phyloP scores from a whole-genome alignment of 1,140 invertebrate species.

The Aphaenogaster rudis region DNA sequence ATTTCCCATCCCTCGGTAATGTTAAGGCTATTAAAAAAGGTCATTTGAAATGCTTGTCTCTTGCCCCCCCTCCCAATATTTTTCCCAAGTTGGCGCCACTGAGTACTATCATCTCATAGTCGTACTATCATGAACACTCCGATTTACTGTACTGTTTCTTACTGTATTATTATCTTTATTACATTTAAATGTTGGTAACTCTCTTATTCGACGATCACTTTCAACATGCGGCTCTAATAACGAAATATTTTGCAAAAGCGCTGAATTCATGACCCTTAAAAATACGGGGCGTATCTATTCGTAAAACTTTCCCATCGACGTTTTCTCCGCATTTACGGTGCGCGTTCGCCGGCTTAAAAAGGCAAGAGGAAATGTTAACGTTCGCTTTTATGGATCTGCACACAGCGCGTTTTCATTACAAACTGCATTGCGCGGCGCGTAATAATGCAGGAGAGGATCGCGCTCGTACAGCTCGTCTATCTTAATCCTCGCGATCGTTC shows the following conservation, averaged over 20 bases:
- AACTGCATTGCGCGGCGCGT: conserved; percentile 57
- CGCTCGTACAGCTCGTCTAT: conserved; percentile 61
- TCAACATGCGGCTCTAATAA: conserved; percentile 27
- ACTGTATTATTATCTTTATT: not conserved
- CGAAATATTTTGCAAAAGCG: not conserved
- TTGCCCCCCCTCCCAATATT: too few relatives aligned
- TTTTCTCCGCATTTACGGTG: conserved; percentile 22
- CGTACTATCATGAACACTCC: not conserved
- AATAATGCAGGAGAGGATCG: conserved; percentile 58
- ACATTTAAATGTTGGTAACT: not conserved
- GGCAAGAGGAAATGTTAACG: conserved; percentile 57
- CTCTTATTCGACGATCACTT: not conserved
- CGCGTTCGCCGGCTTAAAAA: conserved; percentile 46
- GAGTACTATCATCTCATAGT: not conserved
- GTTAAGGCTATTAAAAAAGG: too few relatives aligned
- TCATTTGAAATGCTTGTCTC: too few relatives aligned
- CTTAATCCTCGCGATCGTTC: conserved; percentile 60
- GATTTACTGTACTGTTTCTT: not conserved
- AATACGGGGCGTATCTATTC: conserved; percentile 19
- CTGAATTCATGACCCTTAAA: conserved; percentile 38
- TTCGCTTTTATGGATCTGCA: conserved; percentile 61
- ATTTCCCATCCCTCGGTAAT: too few relatives aligned
- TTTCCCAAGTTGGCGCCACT: too few relatives aligned
- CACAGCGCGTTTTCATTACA: conserved; percentile 60
- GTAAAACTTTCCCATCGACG: conserved; percentile 48